Base-by-base conservation (phyloP, 2,797 vertebrate species). In the Acanthornis magna region DNA sequence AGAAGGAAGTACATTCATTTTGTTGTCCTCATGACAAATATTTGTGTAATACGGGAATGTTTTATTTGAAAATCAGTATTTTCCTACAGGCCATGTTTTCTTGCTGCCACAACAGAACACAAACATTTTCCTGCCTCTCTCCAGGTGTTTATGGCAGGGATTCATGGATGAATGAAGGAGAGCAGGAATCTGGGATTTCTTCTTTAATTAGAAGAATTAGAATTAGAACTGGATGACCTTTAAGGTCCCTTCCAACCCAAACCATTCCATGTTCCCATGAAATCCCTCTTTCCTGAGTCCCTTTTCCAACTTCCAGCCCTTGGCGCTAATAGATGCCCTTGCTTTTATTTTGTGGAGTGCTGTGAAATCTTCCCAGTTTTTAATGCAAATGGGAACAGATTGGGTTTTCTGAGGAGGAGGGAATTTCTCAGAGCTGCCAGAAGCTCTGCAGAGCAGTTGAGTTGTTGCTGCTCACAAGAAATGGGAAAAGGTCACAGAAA, bases 21-120 rank as follows among this genome's bases (percentile, higher is more conserved):
- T 5, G 3, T 16, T 42, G 70, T 11, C 15, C 43, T 60, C 0
- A 0, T 51, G 58, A 32, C 48, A 45, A 62, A 42, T 16, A 22
- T 20, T n/a, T 3, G 8, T 47, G n/a, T 48, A 25, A 48, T n/a
- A n/a, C n/a, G n/a, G n/a, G n/a, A n/a, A n/a, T 30, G 45, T 25
- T 65, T 30, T 14, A 7, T 62, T 72, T 22, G n/a, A 15, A 0
- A 15, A 4, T 57, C 30, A 22, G 0, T 9, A 22, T 22, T 34
- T 84, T 54, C 4, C 34, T 60, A 25, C 57, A 23, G 23, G 48
- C 7, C 0, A 0, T 25, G 7, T 32, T 85, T 88, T 34, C 57
- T n/a, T 55, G 43, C 30, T 58, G 16, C 48, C 34, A 13, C n/a
- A 32, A 2, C 14, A 40, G 22, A 10, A 27, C 10, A 3, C 25